Evolutionary conservation across 1,140 invertebrate species (phyloP).

Genomic region (Hyposmocoma kahamanoa): DNA sequence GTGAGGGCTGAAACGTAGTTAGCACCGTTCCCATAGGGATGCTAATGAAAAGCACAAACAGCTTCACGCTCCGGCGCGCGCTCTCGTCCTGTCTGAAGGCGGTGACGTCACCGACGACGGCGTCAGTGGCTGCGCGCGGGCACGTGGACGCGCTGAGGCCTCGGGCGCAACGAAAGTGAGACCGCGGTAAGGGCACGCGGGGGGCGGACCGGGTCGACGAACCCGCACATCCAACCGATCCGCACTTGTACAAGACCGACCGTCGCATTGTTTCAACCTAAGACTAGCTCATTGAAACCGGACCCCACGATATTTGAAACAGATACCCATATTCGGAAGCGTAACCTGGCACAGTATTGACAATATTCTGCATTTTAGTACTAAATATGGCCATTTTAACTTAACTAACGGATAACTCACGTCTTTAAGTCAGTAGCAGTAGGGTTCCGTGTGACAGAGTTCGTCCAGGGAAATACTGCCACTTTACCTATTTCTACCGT

Average conservation of each 20-base stretch:
- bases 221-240: conserved; percentile 59
- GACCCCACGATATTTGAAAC: conserved; percentile 19
- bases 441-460: no score
- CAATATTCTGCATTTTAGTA: no score
- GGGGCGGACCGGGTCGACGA: conserved; percentile 46
- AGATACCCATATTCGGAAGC: conserved; percentile 3
- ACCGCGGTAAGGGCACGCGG: conserved; percentile 33
- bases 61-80: conserved; percentile 36
- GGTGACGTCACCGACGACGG: conserved; percentile 55
- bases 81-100: conserved; percentile 21
- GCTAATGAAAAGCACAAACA: conserved; percentile 55
- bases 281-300: conserved; percentile 27
- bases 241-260: conserved; percentile 59
- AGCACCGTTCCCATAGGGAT: conserved; percentile 50
- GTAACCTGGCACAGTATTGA: neutral
- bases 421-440: no score
- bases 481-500: no score
- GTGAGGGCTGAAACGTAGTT: conserved; percentile 16
- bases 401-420: no score
- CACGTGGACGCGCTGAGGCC: conserved; percentile 56
- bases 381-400: no score
- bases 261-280: conserved; percentile 54
- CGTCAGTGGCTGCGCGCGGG: conserved; percentile 35
- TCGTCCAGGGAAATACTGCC: no score
- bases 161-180: conserved; percentile 70